Percentiles rank a stretch among this genome's conserved stretches.
Evolutionary conservation across 2,797 vertebrate genomes (phyloP).

Genomic region (Dendrocincla tyrannina): DNA sequence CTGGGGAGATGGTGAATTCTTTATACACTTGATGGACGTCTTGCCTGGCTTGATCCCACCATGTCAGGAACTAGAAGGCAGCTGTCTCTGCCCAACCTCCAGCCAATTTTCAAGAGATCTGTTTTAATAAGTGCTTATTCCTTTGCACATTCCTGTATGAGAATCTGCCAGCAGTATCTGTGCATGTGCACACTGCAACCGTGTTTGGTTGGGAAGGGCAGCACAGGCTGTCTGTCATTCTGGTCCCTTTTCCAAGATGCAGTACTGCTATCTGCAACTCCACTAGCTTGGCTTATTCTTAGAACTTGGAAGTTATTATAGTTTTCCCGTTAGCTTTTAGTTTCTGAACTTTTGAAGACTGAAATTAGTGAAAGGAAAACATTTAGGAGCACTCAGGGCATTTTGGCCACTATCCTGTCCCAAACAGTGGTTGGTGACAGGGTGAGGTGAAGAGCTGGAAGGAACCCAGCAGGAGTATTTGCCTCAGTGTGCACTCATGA

Average conservation of each 20-base stretch:
- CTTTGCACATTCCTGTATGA: not conserved
- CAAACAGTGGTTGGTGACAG: accelerated
- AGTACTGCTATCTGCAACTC: not conserved
- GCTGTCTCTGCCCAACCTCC: not conserved
- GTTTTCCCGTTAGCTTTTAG: not conserved
- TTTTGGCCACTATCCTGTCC: not conserved
- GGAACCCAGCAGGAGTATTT: not conserved
- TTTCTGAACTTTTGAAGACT: not conserved
- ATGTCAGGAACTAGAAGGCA: not conserved
- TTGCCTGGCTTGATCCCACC: not conserved
- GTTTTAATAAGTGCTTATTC: not conserved
- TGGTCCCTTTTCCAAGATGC: not conserved
- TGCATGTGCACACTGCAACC: not conserved
- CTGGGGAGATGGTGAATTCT: not conserved
- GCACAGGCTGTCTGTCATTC: not conserved
- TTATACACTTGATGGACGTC: not conserved
- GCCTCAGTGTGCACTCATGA: not conserved
- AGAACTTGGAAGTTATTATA: not conserved
- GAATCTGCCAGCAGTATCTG: not conserved
- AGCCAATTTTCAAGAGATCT: not conserved
- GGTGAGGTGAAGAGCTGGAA: not conserved
- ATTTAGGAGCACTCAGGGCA: not conserved
- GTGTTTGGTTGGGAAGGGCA: not conserved
- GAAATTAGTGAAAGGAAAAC: not conserved
- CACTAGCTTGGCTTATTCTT: not conserved